Conservation (phyloP, 2,797 vertebrate species). For the Catamblyrhynchus diadema region DNA sequence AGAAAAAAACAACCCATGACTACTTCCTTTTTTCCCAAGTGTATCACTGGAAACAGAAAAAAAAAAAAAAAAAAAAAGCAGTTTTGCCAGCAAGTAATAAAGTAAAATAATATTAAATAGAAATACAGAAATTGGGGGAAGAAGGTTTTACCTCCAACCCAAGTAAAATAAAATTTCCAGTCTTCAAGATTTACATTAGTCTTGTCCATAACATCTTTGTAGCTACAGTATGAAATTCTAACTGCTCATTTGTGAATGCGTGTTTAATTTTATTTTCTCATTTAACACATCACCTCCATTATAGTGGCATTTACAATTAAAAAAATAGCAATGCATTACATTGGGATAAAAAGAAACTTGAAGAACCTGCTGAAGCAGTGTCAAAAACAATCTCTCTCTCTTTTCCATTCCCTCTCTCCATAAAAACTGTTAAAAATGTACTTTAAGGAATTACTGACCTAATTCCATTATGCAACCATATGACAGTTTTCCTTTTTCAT, state of each 20-base stretch:
- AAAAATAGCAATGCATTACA: not conserved
- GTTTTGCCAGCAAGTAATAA: not conserved
- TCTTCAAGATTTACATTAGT: not conserved
- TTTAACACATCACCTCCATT: not conserved
- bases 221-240: not conserved
- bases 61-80: too few species aligned
- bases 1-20: not conserved
- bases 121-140: not conserved
- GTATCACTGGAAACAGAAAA: not conserved
- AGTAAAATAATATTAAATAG: not conserved
- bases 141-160: not conserved
- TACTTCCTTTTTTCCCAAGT: not conserved
- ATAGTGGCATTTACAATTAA: not conserved
- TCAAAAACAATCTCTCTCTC: not conserved
- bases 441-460: not conserved
- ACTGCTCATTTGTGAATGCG: not conserved
- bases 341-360: not conserved
- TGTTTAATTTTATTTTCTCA: not conserved
- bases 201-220: not conserved
- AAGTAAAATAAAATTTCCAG: not conserved
- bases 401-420: not conserved
- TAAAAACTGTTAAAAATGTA: not conserved
- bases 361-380: not conserved
- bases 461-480: not conserved
- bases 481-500: not conserved